Evolutionary conservation across 2,797 vertebrate species (phyloP).

Genomic region (Lophius americanus): DNA sequence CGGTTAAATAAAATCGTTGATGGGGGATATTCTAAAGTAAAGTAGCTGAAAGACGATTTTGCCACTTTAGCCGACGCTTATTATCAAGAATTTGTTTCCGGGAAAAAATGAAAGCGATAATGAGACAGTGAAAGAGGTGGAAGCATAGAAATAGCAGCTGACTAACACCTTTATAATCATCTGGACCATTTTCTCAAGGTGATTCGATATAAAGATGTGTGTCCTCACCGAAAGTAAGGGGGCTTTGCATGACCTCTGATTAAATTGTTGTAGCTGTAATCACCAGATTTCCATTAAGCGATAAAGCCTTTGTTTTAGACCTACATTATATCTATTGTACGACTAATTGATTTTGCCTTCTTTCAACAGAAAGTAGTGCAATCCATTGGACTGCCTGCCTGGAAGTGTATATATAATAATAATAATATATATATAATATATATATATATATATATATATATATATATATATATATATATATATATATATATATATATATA

Average conservation of each 20-base stretch:
- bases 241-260: slow-evolving; percentile 30
- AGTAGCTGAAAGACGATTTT: slow-evolving; percentile 9
- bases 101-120: slow-evolving; percentile 33
- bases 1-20: slow-evolving; percentile 29
- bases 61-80: slow-evolving; percentile 7
- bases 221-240: slow-evolving; percentile 25
- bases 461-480: no score
- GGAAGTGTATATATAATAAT: no score
- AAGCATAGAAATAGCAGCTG: slow-evolving; percentile 69
- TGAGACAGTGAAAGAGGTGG: slow-evolving; percentile 28
- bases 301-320: slow-evolving; percentile 4
- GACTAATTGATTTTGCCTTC: not conserved
- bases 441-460: no score
- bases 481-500: no score
- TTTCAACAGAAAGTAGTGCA: not conserved
- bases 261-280: slow-evolving; percentile 40
- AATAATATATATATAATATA: no score
- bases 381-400: not conserved
- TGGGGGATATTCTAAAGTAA: slow-evolving; percentile 27
- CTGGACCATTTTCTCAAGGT: slow-evolving; percentile 64
- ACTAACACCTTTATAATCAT: slow-evolving; percentile 65
- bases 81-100: slow-evolving; percentile 39
- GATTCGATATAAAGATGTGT: slow-evolving; percentile 35
- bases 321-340: not conserved
- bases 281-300: slow-evolving; percentile 48